Evolutionary conservation across 2,113 vertebrate genomes (phyloP).

Genomic region (Opisthocomus hoazin): DNA sequence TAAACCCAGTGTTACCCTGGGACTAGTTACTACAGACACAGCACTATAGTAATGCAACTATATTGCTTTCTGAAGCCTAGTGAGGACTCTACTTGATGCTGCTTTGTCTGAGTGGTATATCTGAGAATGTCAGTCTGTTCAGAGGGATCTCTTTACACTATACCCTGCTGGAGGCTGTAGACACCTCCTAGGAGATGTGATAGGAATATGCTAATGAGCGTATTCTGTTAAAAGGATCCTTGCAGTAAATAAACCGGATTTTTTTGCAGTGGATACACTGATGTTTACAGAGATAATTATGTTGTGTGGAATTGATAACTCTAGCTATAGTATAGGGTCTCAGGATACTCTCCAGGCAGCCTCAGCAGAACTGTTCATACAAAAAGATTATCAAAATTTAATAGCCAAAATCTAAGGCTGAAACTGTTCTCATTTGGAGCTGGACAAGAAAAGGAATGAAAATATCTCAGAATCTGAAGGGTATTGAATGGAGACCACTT

Average conservation of each 20-base stretch:
- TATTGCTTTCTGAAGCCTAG: background rate
- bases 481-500: background rate
- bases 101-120: background rate
- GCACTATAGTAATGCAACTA: background rate
- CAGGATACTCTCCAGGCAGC: background rate
- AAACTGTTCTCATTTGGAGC: background rate
- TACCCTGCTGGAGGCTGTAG: background rate
- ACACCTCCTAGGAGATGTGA: background rate
- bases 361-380: background rate
- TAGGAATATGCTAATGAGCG: background rate
- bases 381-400: background rate
- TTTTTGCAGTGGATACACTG: background rate
- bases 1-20: background rate
- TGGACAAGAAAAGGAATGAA: background rate
- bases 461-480: background rate
- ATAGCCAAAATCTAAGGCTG: background rate
- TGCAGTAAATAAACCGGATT: background rate
- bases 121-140: background rate
- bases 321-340: background rate
- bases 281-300: background rate
- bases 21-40: background rate
- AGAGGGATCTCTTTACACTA: background rate
- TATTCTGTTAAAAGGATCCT: background rate
- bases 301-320: background rate
- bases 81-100: background rate